A percentile compares a stretch with the other conserved stretches of the same genome.
Conservation (phyloP, 2,797 vertebrate species). For the Sebastes oblongus region DNA sequence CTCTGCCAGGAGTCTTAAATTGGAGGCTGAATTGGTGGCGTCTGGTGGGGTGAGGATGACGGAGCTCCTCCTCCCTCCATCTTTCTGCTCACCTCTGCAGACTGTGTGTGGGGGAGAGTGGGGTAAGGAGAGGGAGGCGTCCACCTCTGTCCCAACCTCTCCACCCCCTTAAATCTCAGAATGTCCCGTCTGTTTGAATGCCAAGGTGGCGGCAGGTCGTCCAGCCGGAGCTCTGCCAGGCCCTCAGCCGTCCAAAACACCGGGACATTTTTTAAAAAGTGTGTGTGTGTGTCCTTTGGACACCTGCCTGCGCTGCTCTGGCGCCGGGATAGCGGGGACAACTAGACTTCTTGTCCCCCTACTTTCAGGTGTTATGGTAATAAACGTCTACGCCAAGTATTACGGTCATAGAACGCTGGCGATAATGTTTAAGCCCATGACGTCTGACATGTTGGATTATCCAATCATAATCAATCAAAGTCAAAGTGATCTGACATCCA, state of each 20-base stretch:
- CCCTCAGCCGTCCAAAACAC: constrained; percentile 13
- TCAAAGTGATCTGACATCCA: neutral
- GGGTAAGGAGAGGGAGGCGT: neutral
- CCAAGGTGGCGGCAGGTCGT: constrained; percentile 42
- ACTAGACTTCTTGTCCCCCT: neutral
- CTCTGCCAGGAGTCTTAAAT: neutral
- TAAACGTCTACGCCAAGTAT: neutral
- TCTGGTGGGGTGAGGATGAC: neutral
- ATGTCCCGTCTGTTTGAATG: constrained; percentile 30
- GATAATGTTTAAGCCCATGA: neutral
- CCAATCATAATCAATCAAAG: too few species aligned
- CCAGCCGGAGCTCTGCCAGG: constrained; percentile 32
- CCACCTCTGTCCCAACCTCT: neutral
- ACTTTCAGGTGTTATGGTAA: neutral
- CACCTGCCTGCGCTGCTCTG: neutral
- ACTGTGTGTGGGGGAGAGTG: neutral
- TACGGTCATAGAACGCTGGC: neutral
- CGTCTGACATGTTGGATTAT: neutral
- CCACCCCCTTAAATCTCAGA: neutral
- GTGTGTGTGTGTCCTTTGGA: constrained; percentile 11
- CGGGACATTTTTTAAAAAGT: neutral
- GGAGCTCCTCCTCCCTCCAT: neutral
- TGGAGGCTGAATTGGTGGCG: neutral
- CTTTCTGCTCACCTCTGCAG: constrained; percentile 10
- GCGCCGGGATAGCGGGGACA: neutral